Conservation (phyloP, 1,140 invertebrate species). For the Daktulosphaira vitifoliae region DNA sequence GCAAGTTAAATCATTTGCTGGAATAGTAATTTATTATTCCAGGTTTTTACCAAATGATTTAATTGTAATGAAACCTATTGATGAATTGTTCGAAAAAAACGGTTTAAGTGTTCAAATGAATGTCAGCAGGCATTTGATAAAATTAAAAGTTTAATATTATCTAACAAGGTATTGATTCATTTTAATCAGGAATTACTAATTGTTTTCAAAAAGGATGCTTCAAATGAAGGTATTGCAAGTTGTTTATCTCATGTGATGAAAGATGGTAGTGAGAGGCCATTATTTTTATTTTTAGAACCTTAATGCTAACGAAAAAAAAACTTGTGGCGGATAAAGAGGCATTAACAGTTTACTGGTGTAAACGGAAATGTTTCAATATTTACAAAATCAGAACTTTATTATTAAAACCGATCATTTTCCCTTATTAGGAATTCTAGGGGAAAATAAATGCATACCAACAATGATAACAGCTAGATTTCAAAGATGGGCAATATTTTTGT, state of each 20-base stretch:
- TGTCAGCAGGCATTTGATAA: slow-evolving; percentile 34
- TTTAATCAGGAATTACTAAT: slow-evolving; percentile 35
- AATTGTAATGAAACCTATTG: slow-evolving; percentile 4
- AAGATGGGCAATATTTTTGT: neutral
- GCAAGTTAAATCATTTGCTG: slow-evolving; percentile 34
- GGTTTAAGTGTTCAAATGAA: slow-evolving; percentile 24
- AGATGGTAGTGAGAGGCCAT: slow-evolving; percentile 43
- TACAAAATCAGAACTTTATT: slow-evolving; percentile 44
- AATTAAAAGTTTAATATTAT: slow-evolving; percentile 31
- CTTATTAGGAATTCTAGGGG: neutral
- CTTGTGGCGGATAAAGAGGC: slow-evolving; percentile 48
- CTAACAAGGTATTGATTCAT: slow-evolving; percentile 33
- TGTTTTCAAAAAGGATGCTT: slow-evolving; percentile 18
- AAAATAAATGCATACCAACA: neutral
- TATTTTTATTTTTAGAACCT: slow-evolving; percentile 44
- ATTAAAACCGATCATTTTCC: slow-evolving; percentile 45
- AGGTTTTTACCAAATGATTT: slow-evolving; percentile 24
- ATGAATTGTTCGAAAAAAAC: slow-evolving; percentile 4
- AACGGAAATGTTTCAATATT: slow-evolving; percentile 46
- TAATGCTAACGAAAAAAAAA: slow-evolving; percentile 43
- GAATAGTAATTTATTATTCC: slow-evolving; percentile 25
- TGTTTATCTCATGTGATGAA: slow-evolving; percentile 5
- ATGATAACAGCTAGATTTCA: neutral
- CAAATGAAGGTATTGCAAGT: neutral
- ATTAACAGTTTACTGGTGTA: slow-evolving; percentile 45